Conservation (phyloP, 1,140 invertebrate species). For the Sitophilus oryzae region DNA sequence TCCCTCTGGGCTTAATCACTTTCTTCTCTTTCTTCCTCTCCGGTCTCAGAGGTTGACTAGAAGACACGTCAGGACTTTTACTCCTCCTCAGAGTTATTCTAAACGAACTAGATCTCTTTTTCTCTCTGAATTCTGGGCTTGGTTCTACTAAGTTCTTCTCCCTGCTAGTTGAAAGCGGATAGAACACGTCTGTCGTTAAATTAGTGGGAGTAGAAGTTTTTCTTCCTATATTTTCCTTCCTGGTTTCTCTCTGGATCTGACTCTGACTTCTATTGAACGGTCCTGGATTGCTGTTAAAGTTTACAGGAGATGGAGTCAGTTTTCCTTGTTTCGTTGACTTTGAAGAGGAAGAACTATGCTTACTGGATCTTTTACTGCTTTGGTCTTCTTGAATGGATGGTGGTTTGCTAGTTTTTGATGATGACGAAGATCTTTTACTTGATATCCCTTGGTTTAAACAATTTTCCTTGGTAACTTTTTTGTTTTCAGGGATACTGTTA, state of each 20-base stretch:
- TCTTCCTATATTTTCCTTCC: conserved; percentile 1
- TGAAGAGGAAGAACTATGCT: conserved; percentile 22
- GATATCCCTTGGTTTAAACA: background rate
- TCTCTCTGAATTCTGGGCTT: conserved; percentile 10
- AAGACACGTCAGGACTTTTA: conserved; percentile 23
- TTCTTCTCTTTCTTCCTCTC: conserved; percentile 31
- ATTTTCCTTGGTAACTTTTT: conserved; percentile 7
- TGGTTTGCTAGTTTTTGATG: conserved; percentile 13
- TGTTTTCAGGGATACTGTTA: background rate
- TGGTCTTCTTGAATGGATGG: conserved; percentile 16
- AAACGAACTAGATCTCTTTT: conserved; percentile 18
- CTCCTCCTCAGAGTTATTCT: conserved; percentile 17
- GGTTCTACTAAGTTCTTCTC: conserved; percentile 22
- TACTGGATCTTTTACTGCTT: conserved; percentile 23
- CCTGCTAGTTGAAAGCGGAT: conserved; percentile 20
- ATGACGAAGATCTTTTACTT: conserved; percentile 19
- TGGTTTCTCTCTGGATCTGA: conserved; percentile 15
- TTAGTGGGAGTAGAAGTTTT: conserved; percentile 10
- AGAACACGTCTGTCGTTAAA: conserved; percentile 9
- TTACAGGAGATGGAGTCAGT: background rate
- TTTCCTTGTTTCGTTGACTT: conserved; percentile 16
- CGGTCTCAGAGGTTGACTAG: conserved; percentile 24
- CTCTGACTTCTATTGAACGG: conserved; percentile 10
- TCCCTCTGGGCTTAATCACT: background rate
- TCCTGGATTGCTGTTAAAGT: background rate